These are phyloP conservation scores for Oncorhynchus keta DNA, from an alignment of 2,113 vertebrate genomes.

Conservation along the genomic window DNA sequence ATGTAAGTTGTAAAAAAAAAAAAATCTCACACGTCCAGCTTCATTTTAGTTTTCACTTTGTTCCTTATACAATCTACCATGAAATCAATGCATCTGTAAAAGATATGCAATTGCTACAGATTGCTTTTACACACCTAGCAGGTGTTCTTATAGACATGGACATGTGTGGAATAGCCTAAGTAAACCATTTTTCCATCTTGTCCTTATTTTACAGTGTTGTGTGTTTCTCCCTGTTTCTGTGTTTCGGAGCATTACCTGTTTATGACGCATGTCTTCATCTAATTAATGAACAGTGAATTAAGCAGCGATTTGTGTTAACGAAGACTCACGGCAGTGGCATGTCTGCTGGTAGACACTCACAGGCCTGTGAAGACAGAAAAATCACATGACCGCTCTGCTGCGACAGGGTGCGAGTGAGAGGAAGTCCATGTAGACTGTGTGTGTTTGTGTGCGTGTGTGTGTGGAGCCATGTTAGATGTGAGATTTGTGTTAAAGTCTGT, in stretches of 20 bases:
- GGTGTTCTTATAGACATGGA: not conserved
- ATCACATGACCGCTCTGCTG: conserved; percentile 4
- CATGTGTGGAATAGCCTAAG: not conserved
- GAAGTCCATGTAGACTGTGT: conserved; percentile 25
- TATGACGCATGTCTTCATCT: conserved; percentile 7
- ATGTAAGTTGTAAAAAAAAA: not conserved
- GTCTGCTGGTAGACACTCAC: conserved; percentile 35
- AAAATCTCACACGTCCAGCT: not conserved
- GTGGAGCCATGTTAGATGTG: not conserved
- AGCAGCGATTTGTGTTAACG: conserved; percentile 57
- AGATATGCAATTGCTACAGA: not conserved
- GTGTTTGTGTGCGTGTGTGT: not conserved
- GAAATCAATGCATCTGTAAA: not conserved
- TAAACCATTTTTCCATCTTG: too few relatives aligned
- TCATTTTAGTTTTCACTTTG: not conserved
- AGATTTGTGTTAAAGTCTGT: not conserved
- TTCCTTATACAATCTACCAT: not conserved
- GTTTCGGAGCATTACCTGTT: not conserved
- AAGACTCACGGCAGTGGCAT: conserved; percentile 46
- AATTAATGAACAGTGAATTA: conserved; percentile 60
- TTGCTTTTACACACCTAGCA: not conserved
- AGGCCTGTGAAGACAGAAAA: conserved; percentile 13
- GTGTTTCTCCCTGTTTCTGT: conserved; percentile 13
- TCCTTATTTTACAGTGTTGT: not conserved
- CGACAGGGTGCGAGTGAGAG: conserved; percentile 35